Percentiles rank a stretch among this genome's conserved stretches.
These are phyloP conservation scores for Oreochromis spilurus DNA, from an alignment of 2,113 vertebrate species.

Conservation along the genomic window DNA sequence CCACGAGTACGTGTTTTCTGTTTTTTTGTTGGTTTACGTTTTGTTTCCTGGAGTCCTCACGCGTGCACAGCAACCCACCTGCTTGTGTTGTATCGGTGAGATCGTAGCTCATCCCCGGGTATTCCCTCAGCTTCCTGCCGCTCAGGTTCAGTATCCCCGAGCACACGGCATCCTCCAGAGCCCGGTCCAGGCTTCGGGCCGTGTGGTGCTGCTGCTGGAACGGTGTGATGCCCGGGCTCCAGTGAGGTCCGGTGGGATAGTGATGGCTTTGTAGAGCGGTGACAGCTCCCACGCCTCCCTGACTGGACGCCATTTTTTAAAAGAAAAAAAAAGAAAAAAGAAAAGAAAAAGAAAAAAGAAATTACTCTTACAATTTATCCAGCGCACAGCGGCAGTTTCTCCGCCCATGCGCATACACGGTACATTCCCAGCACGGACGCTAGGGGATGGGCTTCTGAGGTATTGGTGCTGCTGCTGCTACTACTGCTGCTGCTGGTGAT, in stretches of 20 bases:
- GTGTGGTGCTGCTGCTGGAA: constrained; percentile 77
- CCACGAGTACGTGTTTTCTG: neutral
- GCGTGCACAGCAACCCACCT: constrained; percentile 72
- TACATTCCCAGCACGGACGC: constrained; percentile 37
- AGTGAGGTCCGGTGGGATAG: constrained; percentile 80
- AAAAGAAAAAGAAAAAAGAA: constrained; percentile 39
- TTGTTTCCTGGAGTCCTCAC: neutral
- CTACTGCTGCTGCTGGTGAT: neutral
- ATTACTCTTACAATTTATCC: constrained; percentile 70
- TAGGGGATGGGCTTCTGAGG: constrained; percentile 55
- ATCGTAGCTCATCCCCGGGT: constrained; percentile 86
- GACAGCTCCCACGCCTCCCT: constrained; percentile 76
- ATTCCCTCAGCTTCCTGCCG: constrained; percentile 93
- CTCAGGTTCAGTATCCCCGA: constrained; percentile 91
- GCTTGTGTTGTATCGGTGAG: constrained; percentile 93
- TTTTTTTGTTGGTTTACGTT: neutral
- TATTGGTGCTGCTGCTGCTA: neutral
- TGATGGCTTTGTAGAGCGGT: constrained; percentile 70
- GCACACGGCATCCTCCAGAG: constrained; percentile 89
- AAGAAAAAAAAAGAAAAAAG: constrained; percentile 38
- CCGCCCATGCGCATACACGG: constrained; percentile 72
- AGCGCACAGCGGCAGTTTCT: constrained; percentile 73
- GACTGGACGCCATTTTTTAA: constrained; percentile 88
- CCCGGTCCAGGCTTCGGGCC: constrained; percentile 88
- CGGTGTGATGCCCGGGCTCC: constrained; percentile 77